Conservation (phyloP, 37 sponge, comb jelly and placozoan species). For the Chondrosia reniformis region DNA sequence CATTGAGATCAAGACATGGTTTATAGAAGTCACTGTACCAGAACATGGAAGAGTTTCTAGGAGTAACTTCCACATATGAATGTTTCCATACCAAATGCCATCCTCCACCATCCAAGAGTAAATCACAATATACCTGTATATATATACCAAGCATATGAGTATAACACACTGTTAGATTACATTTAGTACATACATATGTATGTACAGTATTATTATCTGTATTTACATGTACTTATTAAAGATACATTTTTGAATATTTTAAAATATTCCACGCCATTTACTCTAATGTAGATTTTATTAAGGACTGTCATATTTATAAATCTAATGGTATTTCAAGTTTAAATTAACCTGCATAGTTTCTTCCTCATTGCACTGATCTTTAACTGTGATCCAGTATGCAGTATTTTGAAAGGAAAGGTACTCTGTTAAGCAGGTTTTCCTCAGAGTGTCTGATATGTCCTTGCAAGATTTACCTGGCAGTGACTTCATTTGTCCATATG, state of each 20-base stretch:
- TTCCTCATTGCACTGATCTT: background rate
- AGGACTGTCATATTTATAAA: background rate
- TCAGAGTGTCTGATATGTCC: slow-evolving; percentile 29
- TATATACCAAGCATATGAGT: too few species aligned
- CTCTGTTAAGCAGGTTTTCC: too few species aligned
- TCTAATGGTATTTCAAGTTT: too few species aligned
- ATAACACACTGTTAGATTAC: too few species aligned
- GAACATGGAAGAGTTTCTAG: slow-evolving; percentile 26
- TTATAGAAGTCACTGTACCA: slow-evolving; percentile 10
- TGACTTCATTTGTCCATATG: background rate
- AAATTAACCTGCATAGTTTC: slow-evolving; percentile 35
- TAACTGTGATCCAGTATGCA: slow-evolving; percentile 30
- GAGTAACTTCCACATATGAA: slow-evolving; percentile 16
- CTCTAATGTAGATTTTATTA: too few species aligned
- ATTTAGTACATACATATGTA: too few species aligned
- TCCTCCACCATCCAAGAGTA: slow-evolving; percentile 26
- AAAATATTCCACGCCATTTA: too few species aligned
- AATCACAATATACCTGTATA: slow-evolving; percentile 30
- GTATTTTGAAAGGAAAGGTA: too few species aligned
- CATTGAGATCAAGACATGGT: background rate
- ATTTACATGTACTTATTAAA: too few species aligned
- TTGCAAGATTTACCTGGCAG: slow-evolving; percentile 26
- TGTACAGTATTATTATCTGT: too few species aligned
- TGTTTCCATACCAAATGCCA: slow-evolving; percentile 33
- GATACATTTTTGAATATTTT: too few species aligned